A percentile compares a stretch with the other conserved stretches of the same genome.
Conservation (phyloP, 2,888 invertebrate genomes). For the Microctonus aethiopoides region DNA sequence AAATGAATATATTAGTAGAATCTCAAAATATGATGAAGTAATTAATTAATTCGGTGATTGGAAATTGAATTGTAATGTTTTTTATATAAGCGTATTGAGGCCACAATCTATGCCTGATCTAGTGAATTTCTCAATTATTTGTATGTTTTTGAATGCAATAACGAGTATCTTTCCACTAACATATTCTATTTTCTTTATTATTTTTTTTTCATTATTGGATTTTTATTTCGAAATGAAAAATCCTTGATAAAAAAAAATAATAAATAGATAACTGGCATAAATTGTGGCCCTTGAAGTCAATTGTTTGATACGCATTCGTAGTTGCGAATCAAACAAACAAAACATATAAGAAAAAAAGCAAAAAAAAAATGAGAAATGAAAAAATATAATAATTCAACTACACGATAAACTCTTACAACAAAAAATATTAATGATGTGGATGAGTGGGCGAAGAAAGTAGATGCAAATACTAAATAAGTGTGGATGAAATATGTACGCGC, state of each 20-base stretch:
- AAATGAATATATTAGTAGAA: neutral
- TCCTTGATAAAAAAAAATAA: constrained; percentile 12
- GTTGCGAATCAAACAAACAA: constrained; percentile 14
- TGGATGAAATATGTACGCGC: constrained; percentile 52
- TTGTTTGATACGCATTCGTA: constrained; percentile 3
- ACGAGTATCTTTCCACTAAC: constrained; percentile 25
- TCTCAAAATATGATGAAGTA: neutral
- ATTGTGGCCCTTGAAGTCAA: constrained; percentile 36
- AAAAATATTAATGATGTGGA: constrained; percentile 6
- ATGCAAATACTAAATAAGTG: constrained; percentile 5
- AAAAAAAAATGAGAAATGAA: constrained; percentile 9
- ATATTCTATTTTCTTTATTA: constrained; percentile 11
- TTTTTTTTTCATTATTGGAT: constrained; percentile 10
- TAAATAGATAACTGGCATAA: constrained; percentile 36
- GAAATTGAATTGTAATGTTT: constrained; percentile 26
- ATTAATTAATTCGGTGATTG: constrained; percentile 28
- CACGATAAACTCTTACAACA: neutral
- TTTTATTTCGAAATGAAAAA: constrained; percentile 10
- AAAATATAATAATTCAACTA: constrained; percentile 11
- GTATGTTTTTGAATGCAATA: constrained; percentile 17
- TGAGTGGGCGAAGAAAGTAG: neutral
- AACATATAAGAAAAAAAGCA: neutral
- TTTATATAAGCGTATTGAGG: constrained; percentile 31
- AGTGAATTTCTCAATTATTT: neutral
- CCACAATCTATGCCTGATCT: constrained; percentile 40